phyloP scores from a whole-genome alignment of 2,113 vertebrate genomes.

The Bostrychus sinensis region DNA sequence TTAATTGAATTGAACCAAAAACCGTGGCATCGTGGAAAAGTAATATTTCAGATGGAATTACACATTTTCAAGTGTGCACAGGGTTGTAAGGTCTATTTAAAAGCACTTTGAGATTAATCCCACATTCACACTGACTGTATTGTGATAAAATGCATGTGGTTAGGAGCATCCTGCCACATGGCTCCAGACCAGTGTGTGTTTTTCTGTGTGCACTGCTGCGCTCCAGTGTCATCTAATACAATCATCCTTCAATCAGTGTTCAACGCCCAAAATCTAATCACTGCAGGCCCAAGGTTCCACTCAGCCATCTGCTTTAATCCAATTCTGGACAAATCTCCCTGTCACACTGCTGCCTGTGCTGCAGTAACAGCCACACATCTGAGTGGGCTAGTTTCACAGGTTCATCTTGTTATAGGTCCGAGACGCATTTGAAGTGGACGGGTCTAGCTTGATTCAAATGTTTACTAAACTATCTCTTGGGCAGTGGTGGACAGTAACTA shows the following conservation, averaged over 20 bases:
- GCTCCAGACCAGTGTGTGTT: too few relatives aligned
- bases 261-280: constrained; percentile 69
- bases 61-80: neutral
- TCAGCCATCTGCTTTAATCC: constrained; percentile 71
- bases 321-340: constrained; percentile 64
- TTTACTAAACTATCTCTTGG: neutral
- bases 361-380: constrained; percentile 43
- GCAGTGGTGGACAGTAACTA: neutral
- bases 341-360: constrained; percentile 53
- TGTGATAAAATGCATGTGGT: neutral
- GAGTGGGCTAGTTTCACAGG: constrained; percentile 62
- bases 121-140: neutral
- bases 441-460: neutral
- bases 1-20: too few relatives aligned
- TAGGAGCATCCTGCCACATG: constrained; percentile 12
- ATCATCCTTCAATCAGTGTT: constrained; percentile 70
- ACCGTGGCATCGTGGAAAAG: too few relatives aligned
- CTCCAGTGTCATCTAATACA: constrained; percentile 57
- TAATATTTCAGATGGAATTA: too few relatives aligned
- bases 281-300: constrained; percentile 65
- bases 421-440: constrained; percentile 33
- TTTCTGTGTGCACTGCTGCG: constrained; percentile 38
- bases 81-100: neutral
- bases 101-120: neutral
- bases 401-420: constrained; percentile 54